These are phyloP conservation scores for Holcopasites calliopsidis DNA, from an alignment of 1,140 invertebrate species.

Conservation along the genomic window DNA sequence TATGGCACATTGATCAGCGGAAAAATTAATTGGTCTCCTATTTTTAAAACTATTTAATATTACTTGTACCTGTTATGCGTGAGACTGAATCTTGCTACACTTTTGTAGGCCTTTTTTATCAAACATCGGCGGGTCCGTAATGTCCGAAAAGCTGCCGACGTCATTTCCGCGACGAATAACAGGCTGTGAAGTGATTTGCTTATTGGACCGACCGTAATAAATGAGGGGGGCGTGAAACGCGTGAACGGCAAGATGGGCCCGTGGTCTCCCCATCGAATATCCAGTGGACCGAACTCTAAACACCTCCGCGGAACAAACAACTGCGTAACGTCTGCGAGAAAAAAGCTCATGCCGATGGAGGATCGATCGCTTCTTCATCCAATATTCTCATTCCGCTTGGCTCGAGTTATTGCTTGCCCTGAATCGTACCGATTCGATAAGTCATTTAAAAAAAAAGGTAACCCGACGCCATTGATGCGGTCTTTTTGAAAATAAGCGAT, in stretches of 20 bases:
- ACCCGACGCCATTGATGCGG: neutral
- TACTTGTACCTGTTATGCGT: no score
- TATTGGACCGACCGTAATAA: constrained; percentile 47
- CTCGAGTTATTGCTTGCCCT: neutral
- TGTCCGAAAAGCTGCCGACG: constrained; percentile 45
- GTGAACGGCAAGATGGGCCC: constrained; percentile 31
- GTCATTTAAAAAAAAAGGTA: neutral
- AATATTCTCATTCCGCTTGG: neutral
- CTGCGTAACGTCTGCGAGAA: constrained; percentile 4
- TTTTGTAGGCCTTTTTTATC: no score
- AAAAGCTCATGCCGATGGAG: neutral
- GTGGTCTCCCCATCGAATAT: constrained; percentile 38
- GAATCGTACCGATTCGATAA: constrained; percentile 3
- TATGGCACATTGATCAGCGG: no score
- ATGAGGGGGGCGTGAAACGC: constrained; percentile 47
- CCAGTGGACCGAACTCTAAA: neutral
- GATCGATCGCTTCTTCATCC: constrained; percentile 13
- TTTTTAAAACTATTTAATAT: no score
- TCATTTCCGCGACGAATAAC: constrained; percentile 61
- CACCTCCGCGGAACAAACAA: constrained; percentile 1
- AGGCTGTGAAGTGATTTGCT: constrained; percentile 60
- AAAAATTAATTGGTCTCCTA: no score
- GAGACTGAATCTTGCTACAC: no score
- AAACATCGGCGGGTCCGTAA: no score
- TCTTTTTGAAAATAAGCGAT: neutral